phyloP scores from a whole-genome alignment of 2,888 invertebrate species.

The Pristionchus entomophagus region DNA sequence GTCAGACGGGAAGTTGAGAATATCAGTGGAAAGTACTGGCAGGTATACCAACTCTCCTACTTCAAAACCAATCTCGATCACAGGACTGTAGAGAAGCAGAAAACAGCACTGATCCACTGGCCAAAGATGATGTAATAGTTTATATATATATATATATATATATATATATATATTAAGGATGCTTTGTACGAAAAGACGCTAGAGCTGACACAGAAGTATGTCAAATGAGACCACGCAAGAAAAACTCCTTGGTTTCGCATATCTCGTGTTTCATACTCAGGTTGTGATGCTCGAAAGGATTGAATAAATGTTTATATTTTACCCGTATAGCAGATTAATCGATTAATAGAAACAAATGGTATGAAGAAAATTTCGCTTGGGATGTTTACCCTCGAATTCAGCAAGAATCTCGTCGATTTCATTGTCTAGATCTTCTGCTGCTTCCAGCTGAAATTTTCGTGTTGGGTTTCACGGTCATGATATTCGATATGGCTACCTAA shows the following conservation, averaged over 20 bases:
- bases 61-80: not conserved
- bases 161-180: not conserved
- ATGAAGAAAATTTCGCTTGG: slow-evolving; percentile 87
- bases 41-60: not conserved
- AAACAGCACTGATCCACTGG: not conserved
- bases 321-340: slow-evolving; percentile 73
- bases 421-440: slow-evolving; percentile 93
- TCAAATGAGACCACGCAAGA: not conserved
- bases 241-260: not conserved
- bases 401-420: slow-evolving; percentile 96
- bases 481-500: not conserved
- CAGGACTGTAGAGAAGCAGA: slow-evolving; percentile 41
- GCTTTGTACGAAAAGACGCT: slow-evolving; percentile 16
- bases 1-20: slow-evolving; percentile 22
- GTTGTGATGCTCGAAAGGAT: not conserved
- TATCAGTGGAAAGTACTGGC: slow-evolving; percentile 22
- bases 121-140: slow-evolving; percentile 39
- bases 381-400: slow-evolving; percentile 89
- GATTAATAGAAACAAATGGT: slow-evolving; percentile 93
- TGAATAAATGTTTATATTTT: not conserved
- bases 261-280: not conserved
- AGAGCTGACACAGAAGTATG: not conserved
- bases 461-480: too few species aligned
- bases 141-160: not conserved
- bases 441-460: slow-evolving; percentile 83